Conservation (phyloP, 2,797 vertebrate species). For the Eulemur mongoz region DNA sequence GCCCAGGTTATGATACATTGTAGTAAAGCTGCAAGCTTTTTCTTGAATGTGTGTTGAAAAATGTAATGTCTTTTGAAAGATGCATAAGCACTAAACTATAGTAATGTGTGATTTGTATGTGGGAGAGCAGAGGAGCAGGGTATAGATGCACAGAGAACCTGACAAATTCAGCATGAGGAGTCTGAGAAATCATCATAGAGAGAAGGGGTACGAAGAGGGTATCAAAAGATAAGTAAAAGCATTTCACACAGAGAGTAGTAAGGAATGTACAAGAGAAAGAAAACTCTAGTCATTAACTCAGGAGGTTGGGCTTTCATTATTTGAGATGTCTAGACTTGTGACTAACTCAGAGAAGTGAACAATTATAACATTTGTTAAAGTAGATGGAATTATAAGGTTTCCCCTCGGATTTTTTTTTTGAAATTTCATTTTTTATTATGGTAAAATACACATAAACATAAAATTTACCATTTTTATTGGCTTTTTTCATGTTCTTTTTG, state of each 20-base stretch:
- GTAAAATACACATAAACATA: no score
- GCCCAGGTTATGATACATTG: background rate
- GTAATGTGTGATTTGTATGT: background rate
- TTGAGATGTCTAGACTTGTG: background rate
- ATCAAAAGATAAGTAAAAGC: background rate
- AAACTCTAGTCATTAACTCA: background rate
- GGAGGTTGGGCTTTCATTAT: background rate
- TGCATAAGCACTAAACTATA: background rate
- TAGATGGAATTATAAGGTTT: background rate
- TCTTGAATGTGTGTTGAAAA: conserved; percentile 3
- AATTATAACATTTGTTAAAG: background rate
- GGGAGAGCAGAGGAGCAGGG: background rate
- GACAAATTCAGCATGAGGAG: background rate
- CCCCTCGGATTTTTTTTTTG: background rate
- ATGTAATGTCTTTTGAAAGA: background rate
- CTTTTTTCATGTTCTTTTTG: no score
- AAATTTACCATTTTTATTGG: no score
- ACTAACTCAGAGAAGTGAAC: background rate
- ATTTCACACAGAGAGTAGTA: background rate
- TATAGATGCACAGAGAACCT: background rate
- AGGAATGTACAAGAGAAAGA: background rate
- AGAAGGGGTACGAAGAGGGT: background rate
- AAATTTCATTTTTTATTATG: no score
- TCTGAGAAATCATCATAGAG: background rate
- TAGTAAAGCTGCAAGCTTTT: background rate